Evolutionary conservation across 2,113 vertebrate genomes (phyloP).

Genomic region (Pleuronectes platessa): DNA sequence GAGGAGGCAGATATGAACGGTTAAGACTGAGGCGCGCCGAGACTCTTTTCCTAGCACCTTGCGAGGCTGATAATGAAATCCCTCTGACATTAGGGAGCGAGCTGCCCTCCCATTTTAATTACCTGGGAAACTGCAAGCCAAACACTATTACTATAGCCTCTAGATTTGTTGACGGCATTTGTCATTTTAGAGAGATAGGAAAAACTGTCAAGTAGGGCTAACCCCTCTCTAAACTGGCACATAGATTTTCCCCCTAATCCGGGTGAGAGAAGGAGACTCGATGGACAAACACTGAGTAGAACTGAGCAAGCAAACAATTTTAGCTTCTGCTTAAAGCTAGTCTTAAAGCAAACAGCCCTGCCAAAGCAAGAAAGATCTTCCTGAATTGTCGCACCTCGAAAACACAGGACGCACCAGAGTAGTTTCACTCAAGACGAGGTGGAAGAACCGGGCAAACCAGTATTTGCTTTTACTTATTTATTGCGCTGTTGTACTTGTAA

Average conservation of each 20-base stretch:
- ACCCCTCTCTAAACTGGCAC: conserved; percentile 63
- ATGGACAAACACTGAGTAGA: conserved; percentile 63
- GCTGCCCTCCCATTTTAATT: conserved; percentile 74
- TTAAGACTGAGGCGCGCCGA: conserved; percentile 53
- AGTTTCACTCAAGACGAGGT: not conserved
- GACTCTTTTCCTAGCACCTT: conserved; percentile 64
- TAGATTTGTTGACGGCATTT: conserved; percentile 55
- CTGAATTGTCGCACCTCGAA: conserved; percentile 37
- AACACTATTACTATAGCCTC: conserved; percentile 53
- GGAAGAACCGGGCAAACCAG: conserved; percentile 21
- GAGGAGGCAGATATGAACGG: conserved; percentile 55
- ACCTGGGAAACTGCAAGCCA: conserved; percentile 71
- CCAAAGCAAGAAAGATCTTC: conserved; percentile 34
- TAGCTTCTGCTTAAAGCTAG: conserved; percentile 51
- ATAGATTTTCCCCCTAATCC: conserved; percentile 71
- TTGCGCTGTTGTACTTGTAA: conserved; percentile 56
- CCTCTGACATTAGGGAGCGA: conserved; percentile 65
- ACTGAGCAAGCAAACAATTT: conserved; percentile 69
- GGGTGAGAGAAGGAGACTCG: conserved; percentile 44
- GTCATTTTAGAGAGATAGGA: conserved; percentile 61
- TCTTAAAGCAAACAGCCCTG: conserved; percentile 61
- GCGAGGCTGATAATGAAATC: conserved; percentile 74
- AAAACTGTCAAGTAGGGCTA: conserved; percentile 63
- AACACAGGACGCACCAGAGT: conserved; percentile 32
- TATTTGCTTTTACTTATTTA: conserved; percentile 71